phyloP scores from a whole-genome alignment of 2,888 invertebrate species.

The Spatulosminthurus flaviceps region DNA sequence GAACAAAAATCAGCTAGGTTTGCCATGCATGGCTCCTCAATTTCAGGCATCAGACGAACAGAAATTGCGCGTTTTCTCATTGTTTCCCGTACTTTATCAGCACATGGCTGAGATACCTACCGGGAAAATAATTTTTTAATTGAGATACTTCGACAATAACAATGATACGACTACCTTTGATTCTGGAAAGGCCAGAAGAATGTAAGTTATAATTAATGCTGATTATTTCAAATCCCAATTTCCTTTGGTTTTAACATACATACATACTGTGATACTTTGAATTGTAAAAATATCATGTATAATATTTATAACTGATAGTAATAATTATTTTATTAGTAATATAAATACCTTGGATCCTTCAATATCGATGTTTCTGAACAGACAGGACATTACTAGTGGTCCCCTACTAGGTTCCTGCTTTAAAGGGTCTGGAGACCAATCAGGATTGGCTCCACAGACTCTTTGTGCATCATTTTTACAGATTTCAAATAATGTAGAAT shows the following conservation, averaged over 20 bases:
- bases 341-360: slow-evolving; percentile 30
- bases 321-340: not conserved
- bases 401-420: slow-evolving; percentile 81
- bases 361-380: slow-evolving; percentile 74
- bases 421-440: slow-evolving; percentile 76
- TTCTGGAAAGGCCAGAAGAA: no score
- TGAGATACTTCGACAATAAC: no score
- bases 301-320: not conserved
- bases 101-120: slow-evolving; percentile 62
- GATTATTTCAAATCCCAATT: no score
- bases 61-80: slow-evolving; percentile 92
- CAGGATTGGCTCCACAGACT: slow-evolving; percentile 80
- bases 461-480: slow-evolving; percentile 88
- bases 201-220: no score
- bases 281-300: no score
- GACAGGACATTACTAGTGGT: slow-evolving; percentile 87
- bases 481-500: slow-evolving; percentile 85
- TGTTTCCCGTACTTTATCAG: slow-evolving; percentile 82
- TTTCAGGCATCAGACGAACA: slow-evolving; percentile 92
- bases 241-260: no score
- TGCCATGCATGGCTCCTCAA: slow-evolving; percentile 88
- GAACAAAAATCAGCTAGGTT: slow-evolving; percentile 86
- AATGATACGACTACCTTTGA: no score
- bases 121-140: no score
- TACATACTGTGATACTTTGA: no score